Conservation (phyloP, 2,888 invertebrate species). For the Digitonthophagus gazella region DNA sequence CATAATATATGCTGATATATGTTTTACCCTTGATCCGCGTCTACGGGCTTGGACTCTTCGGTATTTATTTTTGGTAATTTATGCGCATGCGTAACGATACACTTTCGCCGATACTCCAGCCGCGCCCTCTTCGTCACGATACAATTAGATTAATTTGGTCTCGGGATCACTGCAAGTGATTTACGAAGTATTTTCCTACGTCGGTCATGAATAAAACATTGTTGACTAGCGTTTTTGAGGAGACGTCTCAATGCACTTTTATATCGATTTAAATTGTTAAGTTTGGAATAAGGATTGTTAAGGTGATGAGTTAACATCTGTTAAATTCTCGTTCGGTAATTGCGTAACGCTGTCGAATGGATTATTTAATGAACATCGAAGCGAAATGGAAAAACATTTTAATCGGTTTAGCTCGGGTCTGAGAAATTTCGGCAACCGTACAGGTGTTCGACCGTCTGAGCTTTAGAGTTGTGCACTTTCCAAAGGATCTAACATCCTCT, state of each 20-base stretch:
- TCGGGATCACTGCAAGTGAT: neutral
- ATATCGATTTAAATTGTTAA: no score
- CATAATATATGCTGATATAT: constrained; percentile 42
- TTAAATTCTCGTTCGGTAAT: neutral
- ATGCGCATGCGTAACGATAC: constrained; percentile 42
- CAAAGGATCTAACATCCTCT: neutral
- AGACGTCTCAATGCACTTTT: neutral
- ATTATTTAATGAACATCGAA: constrained; percentile 6
- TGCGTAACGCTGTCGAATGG: constrained; percentile 15
- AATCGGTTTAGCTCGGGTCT: constrained; percentile 14
- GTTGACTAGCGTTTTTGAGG: neutral
- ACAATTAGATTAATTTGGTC: constrained; percentile 33
- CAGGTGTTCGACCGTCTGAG: constrained; percentile 3
- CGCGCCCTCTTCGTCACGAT: constrained; percentile 24
- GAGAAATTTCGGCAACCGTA: constrained; percentile 3
- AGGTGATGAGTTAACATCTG: neutral
- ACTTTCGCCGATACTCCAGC: constrained; percentile 29
- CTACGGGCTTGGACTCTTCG: constrained; percentile 33
- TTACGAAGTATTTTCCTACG: neutral
- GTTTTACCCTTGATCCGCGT: constrained; percentile 40
- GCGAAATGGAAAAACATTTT: constrained; percentile 1
- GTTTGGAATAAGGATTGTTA: neutral
- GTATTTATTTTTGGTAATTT: constrained; percentile 42
- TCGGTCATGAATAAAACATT: constrained; percentile 4
- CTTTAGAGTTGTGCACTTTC: neutral